A percentile compares a stretch with the other conserved stretches of the same genome.
Evolutionary conservation across 2,113 vertebrate genomes (phyloP).

Genomic region (Lophius piscatorius): DNA sequence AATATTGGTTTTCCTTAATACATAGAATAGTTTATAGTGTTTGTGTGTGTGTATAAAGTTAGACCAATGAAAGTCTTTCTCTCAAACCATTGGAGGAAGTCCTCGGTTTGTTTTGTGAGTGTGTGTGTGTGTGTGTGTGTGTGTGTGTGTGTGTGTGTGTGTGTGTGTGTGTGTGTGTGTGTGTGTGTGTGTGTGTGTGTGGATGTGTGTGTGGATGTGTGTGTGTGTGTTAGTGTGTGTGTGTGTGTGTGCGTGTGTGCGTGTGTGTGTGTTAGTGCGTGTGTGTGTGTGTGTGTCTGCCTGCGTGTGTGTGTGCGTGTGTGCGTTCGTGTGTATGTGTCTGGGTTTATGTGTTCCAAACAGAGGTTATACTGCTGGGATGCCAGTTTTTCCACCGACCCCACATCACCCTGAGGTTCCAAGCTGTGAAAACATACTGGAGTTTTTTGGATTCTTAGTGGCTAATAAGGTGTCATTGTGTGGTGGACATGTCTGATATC

Average conservation of each 20-base stretch:
- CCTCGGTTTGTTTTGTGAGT: slow-evolving; percentile 55
- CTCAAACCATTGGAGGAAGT: slow-evolving; percentile 45
- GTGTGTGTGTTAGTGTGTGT: slow-evolving; percentile 38
- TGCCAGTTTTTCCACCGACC: slow-evolving; percentile 79
- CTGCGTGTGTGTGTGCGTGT: slow-evolving; percentile 30
- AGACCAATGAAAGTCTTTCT: slow-evolving; percentile 42
- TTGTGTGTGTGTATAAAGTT: slow-evolving; percentile 41
- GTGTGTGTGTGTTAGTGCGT: slow-evolving; percentile 43
- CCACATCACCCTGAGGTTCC: slow-evolving; percentile 82
- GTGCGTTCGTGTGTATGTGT: slow-evolving; percentile 41
- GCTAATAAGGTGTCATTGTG: slow-evolving; percentile 90
- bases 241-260: slow-evolving; percentile 5
- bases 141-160: slow-evolving; percentile 55
- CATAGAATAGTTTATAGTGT: slow-evolving; percentile 25
- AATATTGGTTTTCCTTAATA: slow-evolving; percentile 6
- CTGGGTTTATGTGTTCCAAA: slow-evolving; percentile 29
- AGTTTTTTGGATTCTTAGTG: slow-evolving; percentile 89
- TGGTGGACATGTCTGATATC: slow-evolving; percentile 59
- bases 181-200: slow-evolving; percentile 43
- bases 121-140: neutral
- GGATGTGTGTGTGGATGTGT: slow-evolving; percentile 19
- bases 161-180: slow-evolving; percentile 4
- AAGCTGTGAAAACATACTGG: slow-evolving; percentile 95
- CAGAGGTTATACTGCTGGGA: slow-evolving; percentile 59
- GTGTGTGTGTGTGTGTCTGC: slow-evolving; percentile 18